Conservation (phyloP, 2,113 vertebrate genomes). For the Pterocles gutturalis region DNA sequence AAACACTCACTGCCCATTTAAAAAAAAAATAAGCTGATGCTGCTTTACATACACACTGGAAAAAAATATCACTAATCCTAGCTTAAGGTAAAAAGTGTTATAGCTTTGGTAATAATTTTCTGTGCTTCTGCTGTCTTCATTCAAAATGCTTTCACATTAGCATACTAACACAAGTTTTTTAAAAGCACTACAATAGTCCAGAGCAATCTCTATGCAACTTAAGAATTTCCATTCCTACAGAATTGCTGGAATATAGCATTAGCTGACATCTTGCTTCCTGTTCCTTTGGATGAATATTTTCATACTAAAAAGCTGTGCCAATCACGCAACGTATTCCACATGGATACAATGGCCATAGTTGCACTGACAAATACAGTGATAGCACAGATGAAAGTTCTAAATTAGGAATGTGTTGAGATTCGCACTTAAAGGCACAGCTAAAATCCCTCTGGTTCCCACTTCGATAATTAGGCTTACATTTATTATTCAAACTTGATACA, state of each 20-base stretch:
- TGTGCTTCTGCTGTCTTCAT: background rate
- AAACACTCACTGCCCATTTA: background rate
- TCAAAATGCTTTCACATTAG: background rate
- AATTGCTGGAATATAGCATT: background rate
- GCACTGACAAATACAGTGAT: background rate
- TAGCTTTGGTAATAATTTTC: background rate
- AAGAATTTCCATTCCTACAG: background rate
- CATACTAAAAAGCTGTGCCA: background rate
- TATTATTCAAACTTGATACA: background rate
- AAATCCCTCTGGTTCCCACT: background rate
- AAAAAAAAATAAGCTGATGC: background rate
- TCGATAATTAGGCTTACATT: background rate
- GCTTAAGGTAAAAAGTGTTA: background rate
- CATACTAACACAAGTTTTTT: background rate
- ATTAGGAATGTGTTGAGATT: background rate
- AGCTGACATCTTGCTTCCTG: background rate
- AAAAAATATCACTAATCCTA: background rate
- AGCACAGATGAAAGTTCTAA: background rate
- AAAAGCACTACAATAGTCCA: background rate
- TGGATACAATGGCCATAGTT: background rate
- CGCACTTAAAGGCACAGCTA: background rate
- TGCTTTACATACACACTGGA: background rate
- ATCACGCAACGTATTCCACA: background rate
- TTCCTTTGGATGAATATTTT: background rate
- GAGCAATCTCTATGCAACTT: background rate